phyloP scores from a whole-genome alignment of 2,888 invertebrate genomes.

The Galeruca laticollis region DNA sequence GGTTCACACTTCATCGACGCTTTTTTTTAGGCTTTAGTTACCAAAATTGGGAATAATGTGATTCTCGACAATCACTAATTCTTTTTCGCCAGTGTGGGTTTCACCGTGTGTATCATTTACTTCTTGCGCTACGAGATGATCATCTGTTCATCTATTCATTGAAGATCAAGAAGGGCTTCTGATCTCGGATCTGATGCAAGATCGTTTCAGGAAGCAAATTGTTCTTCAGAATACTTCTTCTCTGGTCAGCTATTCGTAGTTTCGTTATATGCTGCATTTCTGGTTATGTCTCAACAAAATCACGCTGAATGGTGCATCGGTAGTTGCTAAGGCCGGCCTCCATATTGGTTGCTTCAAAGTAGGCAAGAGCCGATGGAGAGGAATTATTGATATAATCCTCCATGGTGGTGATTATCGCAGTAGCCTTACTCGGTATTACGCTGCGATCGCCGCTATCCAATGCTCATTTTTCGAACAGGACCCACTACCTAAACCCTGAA shows the following conservation, averaged over 20 bases:
- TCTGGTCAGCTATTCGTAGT: no score
- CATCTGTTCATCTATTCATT: not conserved
- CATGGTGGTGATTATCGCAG: no score
- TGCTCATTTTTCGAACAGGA: no score
- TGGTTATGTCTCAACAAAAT: not conserved
- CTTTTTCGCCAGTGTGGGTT: not conserved
- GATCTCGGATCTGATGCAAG: not conserved
- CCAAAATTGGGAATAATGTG: not conserved
- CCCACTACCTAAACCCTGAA: no score
- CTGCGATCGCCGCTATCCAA: not conserved
- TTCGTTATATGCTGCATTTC: not conserved
- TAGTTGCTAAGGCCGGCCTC: not conserved
- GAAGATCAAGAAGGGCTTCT: not conserved
- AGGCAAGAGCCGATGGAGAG: not conserved
- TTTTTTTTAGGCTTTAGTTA: no score
- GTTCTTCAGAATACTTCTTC: not conserved
- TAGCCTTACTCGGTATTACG: not conserved
- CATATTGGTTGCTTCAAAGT: not conserved
- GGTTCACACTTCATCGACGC: not conserved
- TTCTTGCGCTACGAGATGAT: not conserved
- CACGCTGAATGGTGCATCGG: not conserved
- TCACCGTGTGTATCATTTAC: not conserved
- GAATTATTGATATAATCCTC: no score
- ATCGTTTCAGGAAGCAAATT: not conserved
- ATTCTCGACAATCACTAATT: not conserved